Conservation (phyloP, 2,888 invertebrate genomes). For the Metacarcinus magister region DNA sequence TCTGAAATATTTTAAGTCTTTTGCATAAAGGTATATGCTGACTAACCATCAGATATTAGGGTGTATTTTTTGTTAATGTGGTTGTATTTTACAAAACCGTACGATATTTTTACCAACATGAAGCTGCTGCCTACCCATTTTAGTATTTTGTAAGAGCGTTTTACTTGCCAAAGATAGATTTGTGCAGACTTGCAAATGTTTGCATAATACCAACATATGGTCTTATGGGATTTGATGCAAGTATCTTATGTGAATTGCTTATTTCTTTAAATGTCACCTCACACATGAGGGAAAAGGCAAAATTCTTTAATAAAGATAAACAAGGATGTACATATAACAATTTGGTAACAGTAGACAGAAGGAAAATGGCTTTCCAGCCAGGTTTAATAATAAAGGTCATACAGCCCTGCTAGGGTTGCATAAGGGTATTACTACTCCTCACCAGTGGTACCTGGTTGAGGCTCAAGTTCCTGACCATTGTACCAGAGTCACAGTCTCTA, state of each 20-base stretch:
- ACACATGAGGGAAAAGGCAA: not conserved
- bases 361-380: not conserved
- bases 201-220: not conserved
- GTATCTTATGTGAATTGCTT: slow-evolving; percentile 35
- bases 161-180: slow-evolving; percentile 62
- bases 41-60: not conserved
- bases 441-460: slow-evolving; percentile 12
- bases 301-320: not conserved
- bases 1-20: not conserved
- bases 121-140: not conserved
- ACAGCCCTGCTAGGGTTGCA: slow-evolving; percentile 16
- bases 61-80: not conserved
- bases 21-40: not conserved
- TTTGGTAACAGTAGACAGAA: not conserved
- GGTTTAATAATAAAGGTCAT: not conserved
- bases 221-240: not conserved
- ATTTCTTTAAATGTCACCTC: not conserved
- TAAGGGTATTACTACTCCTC: not conserved
- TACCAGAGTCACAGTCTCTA: not conserved
- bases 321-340: not conserved
- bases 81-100: not conserved
- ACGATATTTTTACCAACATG: not conserved
- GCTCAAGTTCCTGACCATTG: not conserved
- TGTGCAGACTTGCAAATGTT: slow-evolving; percentile 22
- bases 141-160: slow-evolving; percentile 53